A percentile compares a stretch with the other conserved stretches of the same genome.
phyloP scores from a whole-genome alignment of 2,113 vertebrate genomes.

The Microcebus tavaratra region DNA sequence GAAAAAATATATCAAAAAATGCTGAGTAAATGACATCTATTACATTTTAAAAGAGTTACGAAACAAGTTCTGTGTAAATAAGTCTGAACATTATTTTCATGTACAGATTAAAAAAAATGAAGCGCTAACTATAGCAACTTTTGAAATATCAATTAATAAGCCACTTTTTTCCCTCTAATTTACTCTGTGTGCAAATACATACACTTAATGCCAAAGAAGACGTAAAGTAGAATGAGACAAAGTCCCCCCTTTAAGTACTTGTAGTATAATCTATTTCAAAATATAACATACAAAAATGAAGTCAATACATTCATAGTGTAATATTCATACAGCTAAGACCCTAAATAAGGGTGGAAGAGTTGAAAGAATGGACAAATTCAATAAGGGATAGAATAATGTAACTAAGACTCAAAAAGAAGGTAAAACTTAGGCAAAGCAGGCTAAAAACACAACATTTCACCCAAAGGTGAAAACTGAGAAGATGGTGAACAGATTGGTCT shows the following conservation, averaged over 20 bases:
- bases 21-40: neutral
- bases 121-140: neutral
- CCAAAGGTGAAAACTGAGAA: neutral
- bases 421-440: neutral
- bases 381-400: neutral
- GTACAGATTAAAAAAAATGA: constrained; percentile 22
- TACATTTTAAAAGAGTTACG: neutral
- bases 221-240: neutral
- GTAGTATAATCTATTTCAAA: neutral
- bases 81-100: neutral
- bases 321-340: neutral
- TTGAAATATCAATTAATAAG: neutral
- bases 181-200: neutral
- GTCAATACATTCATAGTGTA: neutral
- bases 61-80: constrained; percentile 42
- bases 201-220: neutral
- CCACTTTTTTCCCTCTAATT: neutral
- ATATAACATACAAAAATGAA: neutral
- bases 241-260: neutral
- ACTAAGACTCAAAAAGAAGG: neutral
- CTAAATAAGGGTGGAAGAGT: neutral
- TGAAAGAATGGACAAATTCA: neutral
- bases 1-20: constrained; percentile 51
- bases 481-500: neutral
- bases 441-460: neutral